Conservation (phyloP, 2,113 vertebrate species). For the Polyodon spathula region DNA sequence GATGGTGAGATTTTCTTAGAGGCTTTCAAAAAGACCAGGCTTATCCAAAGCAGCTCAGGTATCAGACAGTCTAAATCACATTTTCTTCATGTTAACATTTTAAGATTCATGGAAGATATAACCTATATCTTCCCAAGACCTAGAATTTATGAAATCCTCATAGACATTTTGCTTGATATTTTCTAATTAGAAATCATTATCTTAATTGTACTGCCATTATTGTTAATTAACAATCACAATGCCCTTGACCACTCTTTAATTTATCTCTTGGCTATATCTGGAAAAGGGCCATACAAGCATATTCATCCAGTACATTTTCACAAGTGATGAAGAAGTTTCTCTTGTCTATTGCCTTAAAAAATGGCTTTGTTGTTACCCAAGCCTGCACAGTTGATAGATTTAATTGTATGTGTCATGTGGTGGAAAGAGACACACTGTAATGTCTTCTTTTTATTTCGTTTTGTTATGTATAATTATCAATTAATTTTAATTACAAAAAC, state of each 20-base stretch:
- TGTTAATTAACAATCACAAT: conserved; percentile 83
- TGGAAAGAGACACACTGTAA: no score
- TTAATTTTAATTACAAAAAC: no score
- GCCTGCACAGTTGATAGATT: no score
- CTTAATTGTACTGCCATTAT: conserved; percentile 69
- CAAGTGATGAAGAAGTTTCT: neutral
- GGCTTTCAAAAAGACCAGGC: conserved; percentile 64
- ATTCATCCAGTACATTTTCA: neutral
- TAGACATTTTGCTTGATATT: conserved; percentile 71
- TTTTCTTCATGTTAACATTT: conserved; percentile 37
- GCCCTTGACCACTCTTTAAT: conserved; percentile 80
- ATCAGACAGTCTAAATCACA: conserved; percentile 40
- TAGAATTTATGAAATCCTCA: neutral
- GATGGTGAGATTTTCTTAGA: conserved; percentile 67
- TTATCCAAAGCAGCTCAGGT: conserved; percentile 59
- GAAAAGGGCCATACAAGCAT: no score
- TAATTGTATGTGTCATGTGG: no score
- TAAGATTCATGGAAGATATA: conserved; percentile 52
- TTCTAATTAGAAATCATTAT: conserved; percentile 77
- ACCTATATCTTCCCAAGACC: conserved; percentile 32
- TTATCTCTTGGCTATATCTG: conserved; percentile 74
- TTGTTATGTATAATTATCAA: no score
- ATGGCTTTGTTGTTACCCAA: no score
- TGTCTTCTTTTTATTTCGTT: no score
- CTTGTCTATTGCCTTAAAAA: no score